Base-by-base conservation (phyloP, 2,797 vertebrate genomes). In the Menidia menidia region DNA sequence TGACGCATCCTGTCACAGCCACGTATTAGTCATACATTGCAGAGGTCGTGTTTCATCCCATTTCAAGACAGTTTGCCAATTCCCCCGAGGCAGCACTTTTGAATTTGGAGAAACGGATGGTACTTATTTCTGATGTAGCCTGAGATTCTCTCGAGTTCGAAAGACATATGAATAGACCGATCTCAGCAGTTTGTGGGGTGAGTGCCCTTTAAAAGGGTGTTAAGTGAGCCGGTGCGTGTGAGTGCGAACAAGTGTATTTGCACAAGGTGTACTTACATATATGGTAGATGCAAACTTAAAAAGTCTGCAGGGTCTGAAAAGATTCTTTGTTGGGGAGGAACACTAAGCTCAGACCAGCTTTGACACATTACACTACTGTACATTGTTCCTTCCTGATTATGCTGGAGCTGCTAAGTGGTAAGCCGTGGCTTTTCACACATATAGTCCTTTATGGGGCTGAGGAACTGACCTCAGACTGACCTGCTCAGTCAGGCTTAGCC, bases 401-500 rank as follows among this genome's bases (percentile, higher is more conserved):
- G 67, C 73, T 65, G 72, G 57, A 57, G 69, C 78, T 71, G 47
- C 66, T 82, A 62, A 82, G 71, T 81, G 67, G n/a, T 83, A 83
- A 89, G 42, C 81, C 10, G 12, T 73, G 83, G 83, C 75, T 88
- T 89, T 89, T 91, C 84, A 85, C 87, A 89, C 80, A 78, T 64
- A 64, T 56, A 66, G 64, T 67, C 76, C 66, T 69, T 80, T 73
- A 68, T 73, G 80, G 77, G 51, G 58, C 78, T 65, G 47, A 73
- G 76, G 16, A 5, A 57, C 35, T 92, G 83, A 92, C 90, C 93
- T 73, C 39, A 75, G 57, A 71, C 76, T 92, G 92, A 94, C 88
- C 88, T 77, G 78, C 62, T 85, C 68, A 57, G 72, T 88, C 75
- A 64, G 64, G 75, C 86, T 89, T 78, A 70, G 70, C 77, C 64